Base-by-base conservation (phyloP, 2,888 invertebrate genomes). In the Drosophila sordidula region DNA sequence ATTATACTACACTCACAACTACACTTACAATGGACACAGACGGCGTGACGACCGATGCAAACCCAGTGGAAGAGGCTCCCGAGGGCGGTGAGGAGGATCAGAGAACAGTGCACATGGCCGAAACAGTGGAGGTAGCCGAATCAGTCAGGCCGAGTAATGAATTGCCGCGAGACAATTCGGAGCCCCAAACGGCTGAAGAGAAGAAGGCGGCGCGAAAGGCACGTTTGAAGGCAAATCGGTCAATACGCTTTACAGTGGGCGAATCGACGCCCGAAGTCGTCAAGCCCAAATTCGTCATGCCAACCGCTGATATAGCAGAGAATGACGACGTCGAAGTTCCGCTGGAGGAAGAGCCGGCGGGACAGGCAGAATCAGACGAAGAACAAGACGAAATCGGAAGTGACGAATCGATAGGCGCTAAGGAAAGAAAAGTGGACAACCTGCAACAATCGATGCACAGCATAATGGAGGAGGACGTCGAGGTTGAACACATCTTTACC, bases 201-300 rank as follows among this genome's bases (percentile, higher is more conserved):
- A 50, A 12, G 14, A 51, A 57, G 22, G 41, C 44, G 1, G 55
- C 8, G 9, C 18, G 50, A 8, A 71, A 9, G 22, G 36, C 16
- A 0, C 67, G 52, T 5, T 18, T 69, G 6, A 69, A 47, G 29
- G 6, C 14, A 0, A 6, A 44, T 1, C 39, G 46, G 8, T 2
- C n/a, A 14, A 16, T 47, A 6, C 67, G 69, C 3, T 68, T 68
- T n/a, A 32, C 29, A 11, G 0, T 42, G 22, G 32, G 12, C 8
- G 56, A 65, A 3, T 4, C 11, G 39, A 45, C 14, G n/a, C 1
- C 1, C 38, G 8, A 14, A n/a, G 14, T 3, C 14, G 1, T 12
- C 0, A 4, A 18, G 18, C 1, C 1, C 38, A 4, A 8, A n/a
- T 4, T 3, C 14, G 3, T 12, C 0, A 4, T 18, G 18, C 18